Evolutionary conservation across 2,113 vertebrate genomes (phyloP).

Genomic region (Jaculus jaculus): DNA sequence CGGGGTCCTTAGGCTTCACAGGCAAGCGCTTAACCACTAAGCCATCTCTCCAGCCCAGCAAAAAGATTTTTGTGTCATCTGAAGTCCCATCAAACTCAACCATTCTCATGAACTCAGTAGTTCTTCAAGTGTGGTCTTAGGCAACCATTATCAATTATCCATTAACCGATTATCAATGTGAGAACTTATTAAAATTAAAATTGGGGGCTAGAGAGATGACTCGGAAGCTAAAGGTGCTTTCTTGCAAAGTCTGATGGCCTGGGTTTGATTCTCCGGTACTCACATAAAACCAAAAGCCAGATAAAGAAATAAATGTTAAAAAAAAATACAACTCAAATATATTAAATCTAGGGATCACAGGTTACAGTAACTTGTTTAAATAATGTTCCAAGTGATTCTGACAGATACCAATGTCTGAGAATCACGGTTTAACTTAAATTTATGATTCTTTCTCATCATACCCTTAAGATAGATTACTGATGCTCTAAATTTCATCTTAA

Average conservation of each 20-base stretch:
- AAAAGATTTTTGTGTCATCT: not conserved
- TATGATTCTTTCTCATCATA: not conserved
- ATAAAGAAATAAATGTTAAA: not conserved
- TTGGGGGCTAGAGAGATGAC: not conserved
- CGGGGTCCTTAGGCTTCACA: too few relatives aligned
- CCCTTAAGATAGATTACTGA: not conserved
- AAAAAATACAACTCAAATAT: not conserved
- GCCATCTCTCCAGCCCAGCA: too few relatives aligned
- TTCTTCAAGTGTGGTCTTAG: not conserved
- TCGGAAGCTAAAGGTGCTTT: too few relatives aligned
- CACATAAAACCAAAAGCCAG: too few relatives aligned
- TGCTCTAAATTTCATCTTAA: not conserved
- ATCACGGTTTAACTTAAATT: not conserved
- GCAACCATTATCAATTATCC: not conserved
- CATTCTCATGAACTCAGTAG: not conserved
- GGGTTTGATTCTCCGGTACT: too few relatives aligned
- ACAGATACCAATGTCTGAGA: not conserved
- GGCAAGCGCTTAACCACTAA: too few relatives aligned
- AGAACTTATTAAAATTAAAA: conserved; percentile 10
- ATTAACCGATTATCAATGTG: too few relatives aligned
- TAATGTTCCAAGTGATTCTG: not conserved
- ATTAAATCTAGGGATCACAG: not conserved
- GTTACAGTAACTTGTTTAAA: not conserved
- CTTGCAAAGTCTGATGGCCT: too few relatives aligned
- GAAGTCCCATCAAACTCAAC: not conserved